Evolutionary conservation across 2,888 invertebrate genomes (phyloP), one percentile per base, ranked within the genome.

Genomic region (Acrocera orbiculus): DNA sequence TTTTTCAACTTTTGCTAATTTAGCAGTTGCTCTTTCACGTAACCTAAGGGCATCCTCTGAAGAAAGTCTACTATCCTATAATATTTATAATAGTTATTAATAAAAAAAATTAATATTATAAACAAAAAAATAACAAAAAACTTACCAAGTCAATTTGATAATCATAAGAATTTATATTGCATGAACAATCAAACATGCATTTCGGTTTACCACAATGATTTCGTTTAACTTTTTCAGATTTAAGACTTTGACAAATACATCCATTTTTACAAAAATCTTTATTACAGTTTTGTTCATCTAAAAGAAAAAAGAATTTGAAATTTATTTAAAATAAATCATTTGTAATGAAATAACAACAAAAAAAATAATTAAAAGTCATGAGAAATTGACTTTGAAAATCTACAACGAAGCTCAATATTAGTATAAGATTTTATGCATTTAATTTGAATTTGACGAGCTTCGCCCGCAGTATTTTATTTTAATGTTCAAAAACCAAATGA

Each of bases 1-100:
- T 51, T 71, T 67, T 52, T 78, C 77, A 47, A 72, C 72, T 51
- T 69, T 73, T 1, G 76, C 70, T 39, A 78, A 56, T 36, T 67
- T 65, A 27, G 58, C 58, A 0, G 58, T 58, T 5, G 60, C 60
- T 34, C 56, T 47, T 17, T 56, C 54, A 0, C 58, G 52, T 34
- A 60, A 40, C 39, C 55, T 49, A 32, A 55, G 53, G 0, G 60
- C 57, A 39, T 57, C 58, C 38, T 58, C 54, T 11, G 56, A 54
- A 4, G 56, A 53, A 9, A 57, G 46, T 4, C 49, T 47, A 2
- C 49, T 47, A 9, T 53, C 53, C 60, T 58, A 27, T 10, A 35
- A 24, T 16, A 6, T 8, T n/a, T 23, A 10, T 4, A 13, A 23
- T 1, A 24, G n/a, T n/a, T 24, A n/a, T 15, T 15, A 22, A 16